A percentile compares a stretch with the other conserved stretches of the same genome.
Conservation (phyloP, 2,797 vertebrate genomes). For the Philypnodon macrostomus region DNA sequence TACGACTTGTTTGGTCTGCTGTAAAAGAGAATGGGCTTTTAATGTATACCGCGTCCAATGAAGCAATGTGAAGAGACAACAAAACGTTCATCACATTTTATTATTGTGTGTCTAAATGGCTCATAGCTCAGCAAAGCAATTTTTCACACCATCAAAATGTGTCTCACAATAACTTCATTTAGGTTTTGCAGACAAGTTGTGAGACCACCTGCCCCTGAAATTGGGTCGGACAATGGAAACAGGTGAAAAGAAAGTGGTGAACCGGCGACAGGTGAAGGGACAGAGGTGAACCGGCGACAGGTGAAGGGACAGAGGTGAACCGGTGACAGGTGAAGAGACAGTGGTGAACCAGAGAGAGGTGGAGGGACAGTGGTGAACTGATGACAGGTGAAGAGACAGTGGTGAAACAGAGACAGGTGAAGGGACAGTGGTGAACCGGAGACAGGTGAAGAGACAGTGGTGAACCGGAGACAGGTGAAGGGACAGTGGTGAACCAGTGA, state of each 20-base stretch:
- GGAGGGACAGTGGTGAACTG: too few relatives aligned
- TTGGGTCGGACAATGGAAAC: neutral
- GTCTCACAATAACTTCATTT: neutral
- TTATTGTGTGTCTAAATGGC: constrained; percentile 5
- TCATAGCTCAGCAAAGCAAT: constrained; percentile 8
- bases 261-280: too few relatives aligned
- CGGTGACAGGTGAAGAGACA: too few relatives aligned
- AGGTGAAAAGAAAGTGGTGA: neutral
- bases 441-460: too few relatives aligned
- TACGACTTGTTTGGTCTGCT: constrained; percentile 8
- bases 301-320: too few relatives aligned
- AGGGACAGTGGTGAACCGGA: too few relatives aligned
- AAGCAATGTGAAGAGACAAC: constrained; percentile 4
- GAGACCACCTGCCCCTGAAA: neutral
- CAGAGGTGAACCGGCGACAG: too few relatives aligned
- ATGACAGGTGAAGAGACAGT: too few relatives aligned
- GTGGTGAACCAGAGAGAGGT: too few relatives aligned
- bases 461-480: too few relatives aligned
- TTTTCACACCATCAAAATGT: constrained; percentile 7
- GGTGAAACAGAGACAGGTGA: too few relatives aligned
- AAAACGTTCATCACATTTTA: constrained; percentile 6
- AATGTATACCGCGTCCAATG: constrained; percentile 3
- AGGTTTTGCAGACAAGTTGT: neutral
- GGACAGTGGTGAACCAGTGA: too few relatives aligned
- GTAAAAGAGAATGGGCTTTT: constrained; percentile 13